These are phyloP conservation scores for Periophthalmodon schlosseri DNA, from an alignment of 2,113 vertebrate genomes.

Conservation along the genomic window DNA sequence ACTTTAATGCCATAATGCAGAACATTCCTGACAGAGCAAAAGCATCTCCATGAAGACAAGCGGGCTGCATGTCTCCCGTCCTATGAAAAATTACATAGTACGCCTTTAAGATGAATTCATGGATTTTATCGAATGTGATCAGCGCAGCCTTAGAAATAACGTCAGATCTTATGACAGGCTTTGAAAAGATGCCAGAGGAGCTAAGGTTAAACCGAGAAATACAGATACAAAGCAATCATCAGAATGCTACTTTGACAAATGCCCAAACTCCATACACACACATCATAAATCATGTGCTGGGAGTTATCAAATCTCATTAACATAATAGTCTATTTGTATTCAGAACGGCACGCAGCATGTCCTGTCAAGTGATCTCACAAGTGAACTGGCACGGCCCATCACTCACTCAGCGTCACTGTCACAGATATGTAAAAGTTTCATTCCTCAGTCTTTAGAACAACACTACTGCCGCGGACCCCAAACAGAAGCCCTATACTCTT, in stretches of 20 bases:
- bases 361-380: conserved; percentile 22
- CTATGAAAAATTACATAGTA: too few relatives aligned
- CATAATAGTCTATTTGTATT: conserved; percentile 3
- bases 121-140: too few relatives aligned
- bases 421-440: conserved; percentile 35
- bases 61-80: too few relatives aligned
- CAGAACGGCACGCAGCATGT: conserved; percentile 16
- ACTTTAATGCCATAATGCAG: too few relatives aligned
- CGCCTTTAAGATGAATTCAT: too few relatives aligned
- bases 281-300: not conserved
- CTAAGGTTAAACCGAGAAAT: not conserved
- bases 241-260: not conserved
- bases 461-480: conserved; percentile 20
- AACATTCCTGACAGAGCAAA: too few relatives aligned
- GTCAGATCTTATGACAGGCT: not conserved
- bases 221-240: not conserved
- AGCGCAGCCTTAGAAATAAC: too few relatives aligned
- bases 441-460: conserved; percentile 38
- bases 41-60: too few relatives aligned
- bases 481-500: conserved; percentile 24
- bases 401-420: conserved; percentile 6
- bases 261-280: not conserved
- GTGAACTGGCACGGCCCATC: conserved; percentile 11
- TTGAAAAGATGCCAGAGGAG: not conserved
- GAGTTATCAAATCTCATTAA: conserved; percentile 1